phyloP scores from a whole-genome alignment of 2,888 invertebrate genomes.

The Acholoe squamosa region DNA sequence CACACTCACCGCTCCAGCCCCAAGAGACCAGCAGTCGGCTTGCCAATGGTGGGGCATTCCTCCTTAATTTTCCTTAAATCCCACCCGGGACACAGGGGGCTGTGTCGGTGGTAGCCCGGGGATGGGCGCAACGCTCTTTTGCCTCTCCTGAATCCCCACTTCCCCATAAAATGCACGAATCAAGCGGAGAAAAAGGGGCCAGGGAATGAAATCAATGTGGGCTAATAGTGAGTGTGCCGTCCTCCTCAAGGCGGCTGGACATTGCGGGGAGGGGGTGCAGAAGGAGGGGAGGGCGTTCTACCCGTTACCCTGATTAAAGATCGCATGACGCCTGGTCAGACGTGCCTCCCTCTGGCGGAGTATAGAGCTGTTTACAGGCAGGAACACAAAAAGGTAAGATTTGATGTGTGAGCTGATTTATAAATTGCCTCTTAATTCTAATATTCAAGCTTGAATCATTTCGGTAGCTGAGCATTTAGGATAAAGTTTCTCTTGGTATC shows the following conservation, averaged over 20 bases:
- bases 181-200: slow-evolving; percentile 12
- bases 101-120: background rate
- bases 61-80: too few species aligned
- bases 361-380: background rate
- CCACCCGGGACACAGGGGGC: background rate
- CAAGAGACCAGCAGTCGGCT: too few species aligned
- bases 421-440: too few species aligned
- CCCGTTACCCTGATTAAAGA: slow-evolving; percentile 27
- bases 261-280: background rate
- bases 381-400: too few species aligned
- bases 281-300: background rate
- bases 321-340: slow-evolving; percentile 13
- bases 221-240: background rate
- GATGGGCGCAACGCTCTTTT: background rate
- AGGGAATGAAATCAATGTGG: background rate
- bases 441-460: too few species aligned
- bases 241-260: background rate
- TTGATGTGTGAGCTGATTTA: too few species aligned
- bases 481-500: too few species aligned
- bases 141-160: background rate
- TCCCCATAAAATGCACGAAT: background rate
- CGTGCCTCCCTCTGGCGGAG: background rate
- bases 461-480: too few species aligned
- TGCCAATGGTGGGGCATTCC: too few species aligned
- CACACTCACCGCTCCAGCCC: too few species aligned